phyloP scores from a whole-genome alignment of 2,888 invertebrate genomes.

The Troides aeacus region DNA sequence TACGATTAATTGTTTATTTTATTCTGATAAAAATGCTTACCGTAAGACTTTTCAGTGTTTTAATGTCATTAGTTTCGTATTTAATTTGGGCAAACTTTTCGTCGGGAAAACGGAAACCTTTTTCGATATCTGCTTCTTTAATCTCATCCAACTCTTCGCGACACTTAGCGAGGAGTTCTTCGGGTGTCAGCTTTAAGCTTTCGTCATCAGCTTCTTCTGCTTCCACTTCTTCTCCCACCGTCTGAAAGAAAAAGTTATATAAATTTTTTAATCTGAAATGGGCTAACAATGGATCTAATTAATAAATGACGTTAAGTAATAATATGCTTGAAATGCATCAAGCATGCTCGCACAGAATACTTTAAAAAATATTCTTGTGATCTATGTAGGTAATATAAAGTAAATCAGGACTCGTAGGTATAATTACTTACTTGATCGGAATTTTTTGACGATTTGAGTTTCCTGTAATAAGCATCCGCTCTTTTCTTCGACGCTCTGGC shows the following conservation, averaged over 20 bases:
- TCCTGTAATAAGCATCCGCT: conserved; percentile 70
- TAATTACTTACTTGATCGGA: conserved; percentile 51
- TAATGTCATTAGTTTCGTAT: conserved; percentile 82
- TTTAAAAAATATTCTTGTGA: no score
- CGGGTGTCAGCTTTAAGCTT: conserved; percentile 64
- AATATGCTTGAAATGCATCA: no score
- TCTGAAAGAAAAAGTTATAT: conserved; percentile 43
- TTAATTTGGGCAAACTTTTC: conserved; percentile 81
- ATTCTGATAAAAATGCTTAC: conserved; percentile 55
- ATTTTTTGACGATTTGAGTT: conserved; percentile 64
- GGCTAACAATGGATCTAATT: neutral
- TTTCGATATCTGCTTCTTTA: conserved; percentile 68
- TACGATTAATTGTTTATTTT: neutral
- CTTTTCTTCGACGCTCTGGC: conserved; percentile 70
- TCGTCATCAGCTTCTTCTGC: conserved; percentile 56
- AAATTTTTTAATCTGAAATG: neutral
- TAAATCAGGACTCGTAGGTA: neutral
- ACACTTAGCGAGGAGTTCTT: conserved; percentile 60
- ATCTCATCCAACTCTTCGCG: conserved; percentile 59
- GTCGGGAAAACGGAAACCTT: conserved; percentile 78
- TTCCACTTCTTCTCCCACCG: conserved; percentile 67
- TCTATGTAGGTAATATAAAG: neutral
- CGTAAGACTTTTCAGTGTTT: conserved; percentile 77
- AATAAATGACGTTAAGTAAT: no score
- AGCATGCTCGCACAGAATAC: no score